Conservation (phyloP, 2,888 invertebrate species). For the Nasonia oneida region DNA sequence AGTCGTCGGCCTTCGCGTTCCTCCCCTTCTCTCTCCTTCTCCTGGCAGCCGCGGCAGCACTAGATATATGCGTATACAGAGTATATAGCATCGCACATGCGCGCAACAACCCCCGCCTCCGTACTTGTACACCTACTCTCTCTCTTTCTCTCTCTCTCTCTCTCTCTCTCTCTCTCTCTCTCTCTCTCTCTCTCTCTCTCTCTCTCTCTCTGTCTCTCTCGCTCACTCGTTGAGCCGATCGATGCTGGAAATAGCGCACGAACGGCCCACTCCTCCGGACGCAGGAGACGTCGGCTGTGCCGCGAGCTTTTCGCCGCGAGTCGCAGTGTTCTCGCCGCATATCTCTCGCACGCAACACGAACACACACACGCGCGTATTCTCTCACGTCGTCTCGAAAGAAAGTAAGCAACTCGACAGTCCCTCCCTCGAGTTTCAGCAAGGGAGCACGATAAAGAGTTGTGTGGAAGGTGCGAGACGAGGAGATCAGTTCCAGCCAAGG, state of each 20-base stretch:
- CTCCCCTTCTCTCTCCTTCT: constrained; percentile 12
- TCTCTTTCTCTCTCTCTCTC: no score
- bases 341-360: not conserved
- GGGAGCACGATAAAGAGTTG: not conserved
- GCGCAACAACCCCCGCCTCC: constrained; percentile 10
- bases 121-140: not conserved
- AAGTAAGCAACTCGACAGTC: no score
- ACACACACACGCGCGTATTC: not conserved
- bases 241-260: constrained; percentile 58
- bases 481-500: not conserved
- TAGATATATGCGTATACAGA: not conserved
- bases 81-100: constrained; percentile 29
- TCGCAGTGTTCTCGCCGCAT: not conserved
- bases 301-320: constrained; percentile 15
- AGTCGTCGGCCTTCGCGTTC: constrained; percentile 1
- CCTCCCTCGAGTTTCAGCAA: not conserved
- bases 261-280: constrained; percentile 33
- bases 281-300: constrained; percentile 8
- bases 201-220: no score
- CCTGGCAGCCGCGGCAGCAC: not conserved
- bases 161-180: no score
- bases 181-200: no score
- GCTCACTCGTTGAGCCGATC: constrained; percentile 26
- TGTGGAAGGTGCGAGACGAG: not conserved
- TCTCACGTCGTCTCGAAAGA: no score